Evolutionary conservation across 2,888 invertebrate genomes (phyloP).

Genomic region (Limnephilus rhombicus): DNA sequence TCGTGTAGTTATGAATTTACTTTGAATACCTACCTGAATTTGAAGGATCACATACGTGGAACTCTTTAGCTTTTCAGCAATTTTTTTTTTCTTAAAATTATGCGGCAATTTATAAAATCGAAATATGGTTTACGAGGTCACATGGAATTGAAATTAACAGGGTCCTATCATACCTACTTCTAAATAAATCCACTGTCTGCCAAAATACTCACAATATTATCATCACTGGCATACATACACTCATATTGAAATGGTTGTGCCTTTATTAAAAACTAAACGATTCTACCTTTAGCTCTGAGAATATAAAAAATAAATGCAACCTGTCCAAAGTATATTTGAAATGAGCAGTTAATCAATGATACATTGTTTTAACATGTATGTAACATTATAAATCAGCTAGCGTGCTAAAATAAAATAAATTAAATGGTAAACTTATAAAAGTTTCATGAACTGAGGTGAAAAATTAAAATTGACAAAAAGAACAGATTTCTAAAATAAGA

Average conservation of each 20-base stretch:
- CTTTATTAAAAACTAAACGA: conserved; percentile 20
- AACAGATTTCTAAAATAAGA: not conserved
- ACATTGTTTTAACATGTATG: not conserved
- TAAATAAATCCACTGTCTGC: conserved; percentile 28
- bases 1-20: no score
- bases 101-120: no score
- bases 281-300: not conserved
- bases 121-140: no score
- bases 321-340: not conserved
- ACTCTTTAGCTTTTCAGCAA: no score
- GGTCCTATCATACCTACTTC: not conserved
- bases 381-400: conserved; percentile 24
- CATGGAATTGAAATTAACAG: no score
- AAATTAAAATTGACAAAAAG: not conserved
- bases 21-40: no score
- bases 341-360: conserved; percentile 30
- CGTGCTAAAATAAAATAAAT: conserved; percentile 30
- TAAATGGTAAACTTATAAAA: conserved; percentile 20
- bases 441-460: conserved; percentile 14
- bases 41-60: no score
- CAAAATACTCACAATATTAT: conserved; percentile 20
- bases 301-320: conserved; percentile 42
- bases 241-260: conserved; percentile 15
- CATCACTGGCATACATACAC: conserved; percentile 42
- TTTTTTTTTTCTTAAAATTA: no score